A percentile compares a stretch with the other conserved stretches of the same genome.
These are phyloP conservation scores for Sebastes cheni DNA, from an alignment of 2,797 vertebrate genomes.

Conservation along the genomic window DNA sequence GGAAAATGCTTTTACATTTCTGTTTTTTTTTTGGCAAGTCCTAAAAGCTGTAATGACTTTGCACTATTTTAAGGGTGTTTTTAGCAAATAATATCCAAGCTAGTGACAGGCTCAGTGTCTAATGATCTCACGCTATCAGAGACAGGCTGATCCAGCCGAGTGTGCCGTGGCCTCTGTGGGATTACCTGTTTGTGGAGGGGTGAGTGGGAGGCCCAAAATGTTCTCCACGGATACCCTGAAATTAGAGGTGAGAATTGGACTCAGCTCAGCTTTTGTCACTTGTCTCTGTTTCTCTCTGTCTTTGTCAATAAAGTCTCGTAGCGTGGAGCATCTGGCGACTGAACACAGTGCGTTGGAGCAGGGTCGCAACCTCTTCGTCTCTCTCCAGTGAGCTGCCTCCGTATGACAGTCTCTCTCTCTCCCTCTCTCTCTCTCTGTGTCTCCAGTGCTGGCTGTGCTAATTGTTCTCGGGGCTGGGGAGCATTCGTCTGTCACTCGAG, in stretches of 20 bases:
- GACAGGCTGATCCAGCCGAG: neutral
- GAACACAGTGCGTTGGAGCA: constrained; percentile 23
- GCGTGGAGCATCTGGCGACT: constrained; percentile 20
- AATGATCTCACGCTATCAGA: constrained; percentile 33
- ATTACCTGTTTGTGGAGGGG: constrained; percentile 26
- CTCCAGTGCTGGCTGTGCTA: constrained; percentile 35
- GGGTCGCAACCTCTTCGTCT: constrained; percentile 44
- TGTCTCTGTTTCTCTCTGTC: neutral
- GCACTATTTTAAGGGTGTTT: neutral
- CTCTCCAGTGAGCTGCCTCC: constrained; percentile 51
- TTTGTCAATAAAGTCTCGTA: constrained; percentile 16
- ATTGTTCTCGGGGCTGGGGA: constrained; percentile 51
- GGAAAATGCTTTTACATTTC: neutral
- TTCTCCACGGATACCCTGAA: constrained; percentile 43
- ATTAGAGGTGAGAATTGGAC: constrained; percentile 50
- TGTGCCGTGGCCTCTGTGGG: neutral
- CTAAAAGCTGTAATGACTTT: neutral
- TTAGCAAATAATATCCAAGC: neutral
- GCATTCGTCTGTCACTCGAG: constrained; percentile 49
- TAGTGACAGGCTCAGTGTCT: constrained; percentile 31
- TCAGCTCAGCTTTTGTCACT: neutral
- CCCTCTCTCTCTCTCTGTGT: neutral
- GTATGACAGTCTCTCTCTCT: constrained; percentile 19
- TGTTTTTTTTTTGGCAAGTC: neutral
- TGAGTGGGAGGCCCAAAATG: neutral